Conservation (phyloP, 2,113 vertebrate species). For the Scytalopus superciliaris region DNA sequence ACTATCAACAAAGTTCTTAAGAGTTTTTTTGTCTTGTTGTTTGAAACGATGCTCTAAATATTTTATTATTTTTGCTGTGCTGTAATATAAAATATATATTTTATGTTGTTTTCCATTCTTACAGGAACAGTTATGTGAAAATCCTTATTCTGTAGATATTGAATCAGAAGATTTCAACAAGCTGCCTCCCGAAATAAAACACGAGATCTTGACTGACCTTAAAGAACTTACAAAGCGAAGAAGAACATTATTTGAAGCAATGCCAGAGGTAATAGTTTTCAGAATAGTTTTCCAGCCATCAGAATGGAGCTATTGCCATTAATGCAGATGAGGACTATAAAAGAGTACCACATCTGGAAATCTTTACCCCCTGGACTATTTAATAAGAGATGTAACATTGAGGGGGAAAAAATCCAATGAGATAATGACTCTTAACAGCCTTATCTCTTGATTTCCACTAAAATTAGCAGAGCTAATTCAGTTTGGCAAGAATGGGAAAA, state of each 20-base stretch:
- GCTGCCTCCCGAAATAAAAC: constrained; percentile 90
- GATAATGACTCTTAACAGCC: not conserved
- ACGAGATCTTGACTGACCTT: constrained; percentile 95
- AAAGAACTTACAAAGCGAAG: constrained; percentile 93
- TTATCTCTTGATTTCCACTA: not conserved
- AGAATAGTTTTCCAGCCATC: not conserved
- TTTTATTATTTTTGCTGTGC: not conserved
- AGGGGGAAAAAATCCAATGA: not conserved
- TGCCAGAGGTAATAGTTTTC: constrained; percentile 88
- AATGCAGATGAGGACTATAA: not conserved
- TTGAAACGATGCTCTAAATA: not conserved
- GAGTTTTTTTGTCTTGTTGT: not conserved
- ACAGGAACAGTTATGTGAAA: constrained; percentile 81
- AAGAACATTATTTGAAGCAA: constrained; percentile 87
- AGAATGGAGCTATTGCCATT: not conserved
- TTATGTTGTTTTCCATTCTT: not conserved
- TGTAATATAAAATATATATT: not conserved
- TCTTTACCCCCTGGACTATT: not conserved
- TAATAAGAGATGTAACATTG: not conserved
- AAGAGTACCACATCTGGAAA: not conserved
- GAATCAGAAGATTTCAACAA: constrained; percentile 90
- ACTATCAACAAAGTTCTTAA: not conserved
- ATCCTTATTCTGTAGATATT: constrained; percentile 88
- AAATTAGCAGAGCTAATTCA: not conserved
- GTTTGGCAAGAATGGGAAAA: not conserved